phyloP scores from a whole-genome alignment of 2,888 invertebrate genomes.

The Volucella inanis region DNA sequence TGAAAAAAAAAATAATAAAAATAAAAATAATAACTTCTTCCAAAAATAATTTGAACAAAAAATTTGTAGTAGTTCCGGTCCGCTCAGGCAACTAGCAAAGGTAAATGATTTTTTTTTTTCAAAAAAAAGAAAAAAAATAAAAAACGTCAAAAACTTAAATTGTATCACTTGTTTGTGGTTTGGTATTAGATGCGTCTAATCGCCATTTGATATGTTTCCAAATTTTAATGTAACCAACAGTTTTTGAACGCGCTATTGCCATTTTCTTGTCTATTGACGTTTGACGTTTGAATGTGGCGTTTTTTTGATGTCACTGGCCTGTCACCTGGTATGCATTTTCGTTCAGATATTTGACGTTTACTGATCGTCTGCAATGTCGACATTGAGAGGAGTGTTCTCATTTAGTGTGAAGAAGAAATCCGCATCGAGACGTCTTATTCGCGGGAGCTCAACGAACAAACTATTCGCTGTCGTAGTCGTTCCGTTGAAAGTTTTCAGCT shows the following conservation, averaged over 20 bases:
- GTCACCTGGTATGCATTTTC: conserved; percentile 44
- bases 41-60: not conserved
- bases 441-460: conserved; percentile 1
- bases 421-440: conserved; percentile 12
- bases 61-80: conserved; percentile 1
- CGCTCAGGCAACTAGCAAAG: conserved; percentile 23
- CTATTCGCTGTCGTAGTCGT: not conserved
- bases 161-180: conserved; percentile 60
- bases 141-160: conserved; percentile 48
- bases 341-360: conserved; percentile 5
- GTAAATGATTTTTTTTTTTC: conserved; percentile 17
- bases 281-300: conserved; percentile 46
- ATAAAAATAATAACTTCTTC: conserved; percentile 21
- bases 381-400: conserved; percentile 47
- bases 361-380: conserved; percentile 39
- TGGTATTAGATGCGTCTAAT: conserved; percentile 71
- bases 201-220: conserved; percentile 93
- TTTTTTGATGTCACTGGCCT: conserved; percentile 27
- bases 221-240: conserved; percentile 85
- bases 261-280: conserved; percentile 74
- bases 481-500: conserved; percentile 1
- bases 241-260: conserved; percentile 79
- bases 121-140: conserved; percentile 32
- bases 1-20: conserved; percentile 20
- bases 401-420: not conserved